Evolutionary conservation across 2,113 vertebrate genomes (phyloP), one percentile per base, ranked within the genome.

Genomic region (Agapornis roseicollis): DNA sequence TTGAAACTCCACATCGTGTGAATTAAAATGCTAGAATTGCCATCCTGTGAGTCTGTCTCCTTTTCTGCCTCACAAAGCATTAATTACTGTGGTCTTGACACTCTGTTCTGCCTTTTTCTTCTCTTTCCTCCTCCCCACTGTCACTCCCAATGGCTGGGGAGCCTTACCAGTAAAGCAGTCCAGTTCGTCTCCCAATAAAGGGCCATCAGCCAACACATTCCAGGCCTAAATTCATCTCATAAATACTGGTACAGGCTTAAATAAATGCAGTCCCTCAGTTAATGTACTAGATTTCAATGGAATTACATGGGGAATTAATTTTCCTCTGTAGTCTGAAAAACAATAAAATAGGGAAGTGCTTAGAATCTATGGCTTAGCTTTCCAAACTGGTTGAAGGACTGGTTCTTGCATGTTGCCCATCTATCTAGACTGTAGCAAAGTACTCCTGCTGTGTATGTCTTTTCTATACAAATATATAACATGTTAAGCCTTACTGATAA

Each of bases 221-320:
- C 72, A 93, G 82, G 90, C 90, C 64, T 79, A 88, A 94, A 90
- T 90, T 96, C 25, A 76, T 92, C 93, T 94, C 83, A 83, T 80
- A 95, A 92, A 69, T 94, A 93, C 49, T 76, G 83, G 69, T 85
- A 64, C 29, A 56, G 72, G 37, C 92, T 90, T 86, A 81, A 96
- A 94, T 78, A 90, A 89, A 90, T 94, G 69, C 82, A 88, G 55
- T 65, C 88, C 56, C 50, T 93, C 28, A 23, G 55, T 55, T 81
- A 68, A 70, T 86, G 70, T 52, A 64, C 85, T 86, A 49, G n/a
- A 79, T 91, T 97, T 94, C 92, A 96, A 76, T 96, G 47, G 93
- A 89, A 79, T 86, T 93, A 90, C 88, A 95, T 80, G 56, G 85
- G 93, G 88, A 95, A 96, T 92, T 94, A 61, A 92, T 96, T 95